Percentiles rank a stretch among this genome's conserved stretches.
These are phyloP conservation scores for Eilema depressum DNA, from an alignment of 2,888 invertebrate species.

Conservation along the genomic window DNA sequence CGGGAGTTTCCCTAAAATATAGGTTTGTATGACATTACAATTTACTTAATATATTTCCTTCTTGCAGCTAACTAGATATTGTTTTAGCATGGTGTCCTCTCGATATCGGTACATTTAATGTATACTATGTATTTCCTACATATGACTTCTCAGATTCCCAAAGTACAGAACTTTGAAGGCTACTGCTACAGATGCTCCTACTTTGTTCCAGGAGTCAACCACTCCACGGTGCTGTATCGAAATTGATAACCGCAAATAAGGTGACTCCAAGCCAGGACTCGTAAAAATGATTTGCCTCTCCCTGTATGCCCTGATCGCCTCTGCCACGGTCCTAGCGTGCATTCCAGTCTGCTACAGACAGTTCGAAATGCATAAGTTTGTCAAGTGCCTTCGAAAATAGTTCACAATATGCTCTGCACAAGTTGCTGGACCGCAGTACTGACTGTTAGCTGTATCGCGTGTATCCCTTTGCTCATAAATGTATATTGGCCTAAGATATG, in stretches of 20 bases:
- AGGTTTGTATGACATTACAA: slow-evolving; percentile 36
- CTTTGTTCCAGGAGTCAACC: slow-evolving; percentile 23
- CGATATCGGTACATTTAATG: slow-evolving; percentile 1
- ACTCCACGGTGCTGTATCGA: slow-evolving; percentile 14
- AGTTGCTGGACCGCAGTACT: slow-evolving; percentile 62
- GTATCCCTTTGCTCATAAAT: slow-evolving; percentile 66
- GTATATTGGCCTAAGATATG: slow-evolving; percentile 52
- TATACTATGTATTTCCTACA: background rate
- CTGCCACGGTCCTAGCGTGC: slow-evolving; percentile 60
- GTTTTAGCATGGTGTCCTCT: background rate
- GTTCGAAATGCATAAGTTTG: slow-evolving; percentile 63
- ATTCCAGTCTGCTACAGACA: slow-evolving; percentile 68
- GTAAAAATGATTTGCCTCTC: slow-evolving; percentile 68
- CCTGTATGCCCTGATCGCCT: slow-evolving; percentile 57
- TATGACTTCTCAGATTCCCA: background rate
- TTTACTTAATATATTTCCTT: background rate
- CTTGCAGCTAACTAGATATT: background rate
- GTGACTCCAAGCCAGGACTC: slow-evolving; percentile 12
- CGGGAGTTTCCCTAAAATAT: slow-evolving; percentile 20
- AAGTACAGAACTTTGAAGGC: slow-evolving; percentile 19
- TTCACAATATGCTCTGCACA: slow-evolving; percentile 63
- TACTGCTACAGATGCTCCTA: slow-evolving; percentile 14
- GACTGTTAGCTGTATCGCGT: slow-evolving; percentile 64
- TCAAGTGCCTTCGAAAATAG: slow-evolving; percentile 68
- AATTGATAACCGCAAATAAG: slow-evolving; percentile 28